Evolutionary conservation across 2,888 invertebrate species (phyloP).

Genomic region (Piscicola geometra): DNA sequence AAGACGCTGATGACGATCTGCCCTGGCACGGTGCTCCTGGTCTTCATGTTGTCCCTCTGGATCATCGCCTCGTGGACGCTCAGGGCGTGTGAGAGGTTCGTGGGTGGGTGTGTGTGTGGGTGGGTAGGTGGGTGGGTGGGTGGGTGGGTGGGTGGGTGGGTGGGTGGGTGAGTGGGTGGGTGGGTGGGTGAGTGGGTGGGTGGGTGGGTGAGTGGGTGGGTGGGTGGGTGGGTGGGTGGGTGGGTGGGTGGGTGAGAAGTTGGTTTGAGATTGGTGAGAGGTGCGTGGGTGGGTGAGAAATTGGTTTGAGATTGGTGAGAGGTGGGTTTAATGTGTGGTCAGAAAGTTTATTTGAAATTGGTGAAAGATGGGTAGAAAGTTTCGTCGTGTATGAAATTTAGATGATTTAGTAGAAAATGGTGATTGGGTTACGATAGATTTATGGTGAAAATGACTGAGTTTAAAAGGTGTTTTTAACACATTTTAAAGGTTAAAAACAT

Average conservation of each 20-base stretch:
- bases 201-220: background rate
- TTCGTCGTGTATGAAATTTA: background rate
- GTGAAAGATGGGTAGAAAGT: background rate
- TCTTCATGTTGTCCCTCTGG: conserved; percentile 99
- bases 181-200: background rate
- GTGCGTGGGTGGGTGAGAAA: background rate
- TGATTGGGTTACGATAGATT: too few relatives aligned
- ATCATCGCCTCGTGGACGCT: conserved; percentile 99
- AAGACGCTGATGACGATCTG: conserved; percentile 99
- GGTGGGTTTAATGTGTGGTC: background rate
- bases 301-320: background rate
- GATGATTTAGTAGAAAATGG: background rate
- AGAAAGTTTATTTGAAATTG: background rate
- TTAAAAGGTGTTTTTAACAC: too few relatives aligned
- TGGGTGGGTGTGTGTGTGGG: background rate
- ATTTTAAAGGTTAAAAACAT: too few relatives aligned
- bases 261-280: background rate
- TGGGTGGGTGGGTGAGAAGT: background rate
- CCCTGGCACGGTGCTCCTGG: conserved; percentile 91
- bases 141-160: background rate
- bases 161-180: background rate
- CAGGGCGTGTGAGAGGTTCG: conserved; percentile 91
- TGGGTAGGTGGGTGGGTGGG: conserved; percentile 1
- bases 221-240: background rate
- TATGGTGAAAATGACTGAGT: too few relatives aligned